Conservation (phyloP, 1,140 invertebrate species). For the Seison nebaliae region DNA sequence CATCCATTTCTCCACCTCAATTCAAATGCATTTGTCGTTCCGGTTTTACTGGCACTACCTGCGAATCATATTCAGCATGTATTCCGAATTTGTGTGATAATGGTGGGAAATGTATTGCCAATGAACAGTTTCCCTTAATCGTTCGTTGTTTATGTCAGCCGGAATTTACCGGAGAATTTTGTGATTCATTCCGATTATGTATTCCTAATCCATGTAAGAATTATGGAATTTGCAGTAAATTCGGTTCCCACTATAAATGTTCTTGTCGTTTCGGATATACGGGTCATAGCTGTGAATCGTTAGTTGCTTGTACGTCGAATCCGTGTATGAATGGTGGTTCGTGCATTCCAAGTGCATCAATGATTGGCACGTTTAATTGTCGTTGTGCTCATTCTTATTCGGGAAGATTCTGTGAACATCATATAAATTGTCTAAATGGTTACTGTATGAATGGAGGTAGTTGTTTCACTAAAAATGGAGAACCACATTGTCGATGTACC, state of each 20-base stretch:
- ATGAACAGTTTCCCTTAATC: slow-evolving; percentile 3
- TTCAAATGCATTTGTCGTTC: slow-evolving; percentile 1
- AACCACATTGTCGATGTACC: slow-evolving; percentile 37
- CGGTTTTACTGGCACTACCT: slow-evolving; percentile 9
- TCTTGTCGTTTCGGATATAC: slow-evolving; percentile 63
- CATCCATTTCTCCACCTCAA: slow-evolving; percentile 39
- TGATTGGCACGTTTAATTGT: slow-evolving; percentile 6
- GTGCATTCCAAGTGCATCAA: slow-evolving; percentile 19
- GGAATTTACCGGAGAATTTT: slow-evolving; percentile 26
- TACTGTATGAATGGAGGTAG: slow-evolving; percentile 65
- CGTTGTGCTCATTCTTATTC: slow-evolving; percentile 15
- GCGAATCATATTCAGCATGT: slow-evolving; percentile 36
- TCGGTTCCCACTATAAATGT: slow-evolving; percentile 39
- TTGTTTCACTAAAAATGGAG: slow-evolving; percentile 43
- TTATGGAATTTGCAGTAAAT: slow-evolving; percentile 15
- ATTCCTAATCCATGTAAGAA: slow-evolving; percentile 13
- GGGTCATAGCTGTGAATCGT: slow-evolving; percentile 56
- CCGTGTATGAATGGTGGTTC: slow-evolving; percentile 26
- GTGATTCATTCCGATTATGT: too few species aligned
- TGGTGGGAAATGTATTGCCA: slow-evolving; percentile 44
- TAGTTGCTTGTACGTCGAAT: slow-evolving; percentile 32
- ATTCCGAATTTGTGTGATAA: slow-evolving; percentile 59
- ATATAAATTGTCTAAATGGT: slow-evolving; percentile 42
- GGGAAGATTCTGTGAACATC: slow-evolving; percentile 9
- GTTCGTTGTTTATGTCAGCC: slow-evolving; percentile 13